Evolutionary conservation across 2,888 invertebrate species (phyloP).

Genomic region (Erebia epiphron): DNA sequence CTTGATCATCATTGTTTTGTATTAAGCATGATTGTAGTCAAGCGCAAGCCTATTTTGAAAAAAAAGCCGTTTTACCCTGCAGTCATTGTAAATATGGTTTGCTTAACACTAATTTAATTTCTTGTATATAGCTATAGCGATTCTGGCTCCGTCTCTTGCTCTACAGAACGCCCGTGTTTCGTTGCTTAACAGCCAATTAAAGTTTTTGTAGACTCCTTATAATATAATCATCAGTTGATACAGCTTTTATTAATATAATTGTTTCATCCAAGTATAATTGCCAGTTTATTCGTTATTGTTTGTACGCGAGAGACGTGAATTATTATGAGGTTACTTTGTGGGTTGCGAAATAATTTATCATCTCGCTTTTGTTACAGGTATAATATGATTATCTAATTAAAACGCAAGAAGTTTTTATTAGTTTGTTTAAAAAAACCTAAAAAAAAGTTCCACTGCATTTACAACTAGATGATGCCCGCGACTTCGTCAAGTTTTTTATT

Average conservation of each 20-base stretch:
- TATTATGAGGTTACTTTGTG: constrained; percentile 18
- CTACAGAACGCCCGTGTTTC: constrained; percentile 13
- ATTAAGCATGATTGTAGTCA: no score
- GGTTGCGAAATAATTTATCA: background rate
- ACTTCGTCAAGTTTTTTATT: no score
- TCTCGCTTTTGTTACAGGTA: no score
- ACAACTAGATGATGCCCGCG: no score
- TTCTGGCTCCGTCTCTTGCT: background rate
- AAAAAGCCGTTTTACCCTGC: no score
- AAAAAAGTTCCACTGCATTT: no score
- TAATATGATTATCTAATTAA: background rate
- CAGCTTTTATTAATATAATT: constrained; percentile 29
- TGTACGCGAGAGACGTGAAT: constrained; percentile 9
- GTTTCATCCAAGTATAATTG: constrained; percentile 15
- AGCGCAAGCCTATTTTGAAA: no score
- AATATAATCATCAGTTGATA: constrained; percentile 26
- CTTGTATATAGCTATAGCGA: background rate
- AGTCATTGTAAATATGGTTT: no score
- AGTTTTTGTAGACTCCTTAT: constrained; percentile 27
- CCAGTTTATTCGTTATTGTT: constrained; percentile 30
- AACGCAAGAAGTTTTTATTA: background rate
- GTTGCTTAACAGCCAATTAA: constrained; percentile 32
- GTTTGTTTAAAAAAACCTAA: no score
- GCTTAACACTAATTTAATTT: background rate
- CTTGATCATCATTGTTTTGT: no score